phyloP scores from a whole-genome alignment of 2,797 vertebrate genomes.

The Rhinella marina region DNA sequence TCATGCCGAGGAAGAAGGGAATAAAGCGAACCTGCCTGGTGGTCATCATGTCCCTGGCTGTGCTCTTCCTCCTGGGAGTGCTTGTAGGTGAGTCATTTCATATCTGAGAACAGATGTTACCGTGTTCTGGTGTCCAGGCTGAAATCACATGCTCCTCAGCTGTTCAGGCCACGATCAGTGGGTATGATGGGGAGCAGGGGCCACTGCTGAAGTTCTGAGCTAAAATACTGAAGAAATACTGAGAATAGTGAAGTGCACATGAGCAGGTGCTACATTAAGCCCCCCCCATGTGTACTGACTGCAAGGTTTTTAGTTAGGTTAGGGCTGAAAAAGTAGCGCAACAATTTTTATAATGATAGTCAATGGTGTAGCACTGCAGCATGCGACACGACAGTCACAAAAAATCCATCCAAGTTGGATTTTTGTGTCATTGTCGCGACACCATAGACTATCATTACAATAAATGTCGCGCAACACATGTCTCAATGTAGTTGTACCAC shows the following conservation, averaged over 20 bases:
- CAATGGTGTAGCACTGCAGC: too few species aligned
- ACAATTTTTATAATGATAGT: too few species aligned
- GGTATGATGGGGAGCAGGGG: neutral
- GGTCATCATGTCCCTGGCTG: neutral
- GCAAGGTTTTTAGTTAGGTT: too few species aligned
- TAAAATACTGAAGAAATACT: too few species aligned
- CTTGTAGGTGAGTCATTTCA: constrained; percentile 48
- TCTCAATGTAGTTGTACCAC: too few species aligned
- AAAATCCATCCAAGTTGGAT: too few species aligned
- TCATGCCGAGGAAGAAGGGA: constrained; percentile 45
- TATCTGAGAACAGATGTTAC: neutral
- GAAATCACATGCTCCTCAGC: neutral
- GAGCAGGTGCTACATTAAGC: neutral
- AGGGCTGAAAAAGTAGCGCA: too few species aligned
- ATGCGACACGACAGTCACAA: too few species aligned
- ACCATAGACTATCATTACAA: too few species aligned
- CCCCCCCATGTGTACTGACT: neutral
- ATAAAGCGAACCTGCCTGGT: constrained; percentile 31
- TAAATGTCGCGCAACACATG: too few species aligned
- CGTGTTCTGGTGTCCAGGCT: neutral
- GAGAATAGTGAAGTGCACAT: neutral
- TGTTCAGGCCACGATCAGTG: neutral
- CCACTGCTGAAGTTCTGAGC: too few species aligned
- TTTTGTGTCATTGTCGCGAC: too few species aligned
- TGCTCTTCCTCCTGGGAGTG: constrained; percentile 48